Evolutionary conservation across 2,888 invertebrate species (phyloP).

Genomic region (Pyrrhia umbra): DNA sequence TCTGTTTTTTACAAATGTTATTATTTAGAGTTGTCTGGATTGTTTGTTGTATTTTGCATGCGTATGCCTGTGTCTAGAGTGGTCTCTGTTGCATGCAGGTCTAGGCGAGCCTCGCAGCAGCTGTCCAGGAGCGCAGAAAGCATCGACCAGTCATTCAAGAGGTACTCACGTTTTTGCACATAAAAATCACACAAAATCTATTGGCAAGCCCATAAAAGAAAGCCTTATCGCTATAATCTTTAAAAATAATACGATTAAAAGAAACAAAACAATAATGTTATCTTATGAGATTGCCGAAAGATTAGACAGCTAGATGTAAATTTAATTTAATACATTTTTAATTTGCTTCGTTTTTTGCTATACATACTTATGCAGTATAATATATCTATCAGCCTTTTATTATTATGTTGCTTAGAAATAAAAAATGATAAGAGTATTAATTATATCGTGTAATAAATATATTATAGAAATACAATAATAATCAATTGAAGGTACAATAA

Average conservation of each 20-base stretch:
- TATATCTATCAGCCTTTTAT: conserved; percentile 1
- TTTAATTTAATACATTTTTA: conserved; percentile 18
- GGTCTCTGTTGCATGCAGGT: conserved; percentile 92
- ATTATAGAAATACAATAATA: background rate
- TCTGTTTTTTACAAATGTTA: background rate
- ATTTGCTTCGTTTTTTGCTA: conserved; percentile 27
- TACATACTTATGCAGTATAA: conserved; percentile 7
- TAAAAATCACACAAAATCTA: conserved; percentile 40
- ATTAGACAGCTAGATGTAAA: conserved; percentile 29
- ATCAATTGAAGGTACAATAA: conserved; percentile 26
- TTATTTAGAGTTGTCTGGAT: conserved; percentile 64
- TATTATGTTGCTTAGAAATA: conserved; percentile 25
- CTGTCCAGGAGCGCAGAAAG: conserved; percentile 92
- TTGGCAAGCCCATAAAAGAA: conserved; percentile 34
- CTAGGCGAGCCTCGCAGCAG: conserved; percentile 96
- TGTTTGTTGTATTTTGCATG: conserved; percentile 80
- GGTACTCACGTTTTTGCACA: conserved; percentile 82
- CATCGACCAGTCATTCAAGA: conserved; percentile 90
- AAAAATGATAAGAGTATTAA: conserved; percentile 3
- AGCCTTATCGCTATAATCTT: conserved; percentile 20
- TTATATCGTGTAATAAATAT: no score
- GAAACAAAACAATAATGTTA: conserved; percentile 21
- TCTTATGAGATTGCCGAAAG: conserved; percentile 40
- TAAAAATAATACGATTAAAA: conserved; percentile 38
- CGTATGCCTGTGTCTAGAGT: conserved; percentile 86